Conservation (phyloP, 2,888 invertebrate genomes). For the Dynastes tityus region DNA sequence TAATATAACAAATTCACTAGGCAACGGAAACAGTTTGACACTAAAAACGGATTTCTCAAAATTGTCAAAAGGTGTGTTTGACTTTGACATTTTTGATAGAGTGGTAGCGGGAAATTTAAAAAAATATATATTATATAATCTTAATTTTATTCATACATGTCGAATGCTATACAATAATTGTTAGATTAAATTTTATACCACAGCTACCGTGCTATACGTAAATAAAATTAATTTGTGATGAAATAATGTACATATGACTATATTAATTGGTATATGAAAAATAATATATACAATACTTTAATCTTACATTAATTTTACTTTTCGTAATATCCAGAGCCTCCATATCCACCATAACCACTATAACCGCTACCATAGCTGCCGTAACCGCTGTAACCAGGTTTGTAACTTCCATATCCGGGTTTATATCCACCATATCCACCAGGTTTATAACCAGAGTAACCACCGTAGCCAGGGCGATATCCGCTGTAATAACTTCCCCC, state of each 20-base stretch:
- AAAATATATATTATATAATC: too few species aligned
- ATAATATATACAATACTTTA: background rate
- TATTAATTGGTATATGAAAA: too few species aligned
- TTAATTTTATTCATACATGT: background rate
- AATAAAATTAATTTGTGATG: too few species aligned
- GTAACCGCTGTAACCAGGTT: background rate
- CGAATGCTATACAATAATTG: background rate
- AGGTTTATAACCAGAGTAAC: constrained; percentile 16
- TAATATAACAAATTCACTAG: too few species aligned
- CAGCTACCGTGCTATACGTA: too few species aligned
- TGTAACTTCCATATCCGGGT: background rate
- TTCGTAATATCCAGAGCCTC: background rate
- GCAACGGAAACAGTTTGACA: too few species aligned
- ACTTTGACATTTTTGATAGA: too few species aligned
- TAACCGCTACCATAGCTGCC: background rate
- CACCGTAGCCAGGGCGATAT: constrained; percentile 18
- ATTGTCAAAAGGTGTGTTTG: too few species aligned
- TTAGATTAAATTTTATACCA: background rate
- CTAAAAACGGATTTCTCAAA: too few species aligned
- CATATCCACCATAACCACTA: constrained; percentile 28
- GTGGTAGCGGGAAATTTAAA: too few species aligned
- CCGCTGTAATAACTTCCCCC: constrained; percentile 47
- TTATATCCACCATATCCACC: background rate
- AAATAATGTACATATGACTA: too few species aligned
- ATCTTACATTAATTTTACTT: background rate